Conservation (phyloP, 2,888 invertebrate genomes). For the Melanargia galathea region DNA sequence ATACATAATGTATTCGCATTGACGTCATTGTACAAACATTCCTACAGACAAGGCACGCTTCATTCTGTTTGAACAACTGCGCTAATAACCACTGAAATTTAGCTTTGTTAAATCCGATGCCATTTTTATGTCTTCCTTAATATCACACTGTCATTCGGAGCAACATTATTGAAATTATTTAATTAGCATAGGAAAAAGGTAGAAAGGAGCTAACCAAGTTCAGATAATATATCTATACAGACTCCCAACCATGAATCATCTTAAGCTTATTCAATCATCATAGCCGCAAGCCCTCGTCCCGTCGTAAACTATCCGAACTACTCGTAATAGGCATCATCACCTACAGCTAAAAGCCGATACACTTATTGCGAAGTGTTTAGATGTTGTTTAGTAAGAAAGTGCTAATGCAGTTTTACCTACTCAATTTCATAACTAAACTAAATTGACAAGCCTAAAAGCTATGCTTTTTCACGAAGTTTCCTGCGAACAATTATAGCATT, state of each 20-base stretch:
- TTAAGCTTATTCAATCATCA: no score
- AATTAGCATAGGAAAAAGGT: conserved; percentile 59
- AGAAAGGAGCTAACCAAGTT: neutral
- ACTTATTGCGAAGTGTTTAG: no score
- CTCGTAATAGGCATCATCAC: no score
- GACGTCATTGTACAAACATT: conserved; percentile 45
- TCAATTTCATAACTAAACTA: no score
- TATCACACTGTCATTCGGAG: conserved; percentile 14
- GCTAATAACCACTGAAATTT: conserved; percentile 53
- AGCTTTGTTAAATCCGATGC: conserved; percentile 30
- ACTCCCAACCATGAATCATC: neutral
- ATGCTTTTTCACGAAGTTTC: no score
- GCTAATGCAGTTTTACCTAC: no score
- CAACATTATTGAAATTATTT: conserved; percentile 62
- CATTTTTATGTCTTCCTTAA: conserved; percentile 34
- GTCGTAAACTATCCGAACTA: no score
- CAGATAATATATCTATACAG: neutral
- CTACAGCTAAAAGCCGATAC: no score
- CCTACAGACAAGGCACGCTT: conserved; percentile 64
- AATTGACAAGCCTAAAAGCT: no score
- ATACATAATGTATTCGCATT: conserved; percentile 31
- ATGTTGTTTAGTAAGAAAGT: no score
- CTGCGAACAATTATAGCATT: no score
- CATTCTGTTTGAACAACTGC: conserved; percentile 68
- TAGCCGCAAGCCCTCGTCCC: neutral